phyloP scores from a whole-genome alignment of 2,888 invertebrate genomes.

The Unio delphinus region DNA sequence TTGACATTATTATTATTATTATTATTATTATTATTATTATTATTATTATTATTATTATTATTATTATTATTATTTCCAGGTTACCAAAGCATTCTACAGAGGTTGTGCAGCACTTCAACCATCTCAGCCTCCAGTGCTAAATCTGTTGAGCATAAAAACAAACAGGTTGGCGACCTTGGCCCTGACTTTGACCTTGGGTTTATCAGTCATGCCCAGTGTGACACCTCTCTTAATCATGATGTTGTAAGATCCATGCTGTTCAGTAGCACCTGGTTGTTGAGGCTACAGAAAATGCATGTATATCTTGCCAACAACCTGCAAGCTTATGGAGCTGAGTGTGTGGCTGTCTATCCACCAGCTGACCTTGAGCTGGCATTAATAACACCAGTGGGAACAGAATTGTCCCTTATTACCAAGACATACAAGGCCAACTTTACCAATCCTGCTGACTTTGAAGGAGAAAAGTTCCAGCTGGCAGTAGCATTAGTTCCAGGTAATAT shows the following conservation, averaged over 20 bases:
- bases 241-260: constrained; percentile 58
- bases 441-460: constrained; percentile 36
- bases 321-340: constrained; percentile 56
- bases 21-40: neutral
- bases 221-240: constrained; percentile 57
- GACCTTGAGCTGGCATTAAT: constrained; percentile 43
- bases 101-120: constrained; percentile 59
- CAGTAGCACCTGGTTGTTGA: constrained; percentile 50
- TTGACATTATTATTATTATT: too few relatives aligned
- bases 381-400: constrained; percentile 28
- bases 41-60: neutral
- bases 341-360: constrained; percentile 63
- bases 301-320: constrained; percentile 57
- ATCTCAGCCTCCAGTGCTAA: constrained; percentile 45
- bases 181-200: constrained; percentile 64
- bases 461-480: constrained; percentile 29
- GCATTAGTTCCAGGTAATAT: constrained; percentile 19
- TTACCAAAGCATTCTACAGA: constrained; percentile 67
- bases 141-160: constrained; percentile 14
- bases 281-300: constrained; percentile 58
- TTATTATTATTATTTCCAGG: constrained; percentile 43
- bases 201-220: constrained; percentile 61
- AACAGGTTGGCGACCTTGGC: constrained; percentile 46
- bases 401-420: constrained; percentile 38
- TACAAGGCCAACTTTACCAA: constrained; percentile 47